phyloP scores from a whole-genome alignment of 2,888 invertebrate species.

The Ametastegia equiseti region DNA sequence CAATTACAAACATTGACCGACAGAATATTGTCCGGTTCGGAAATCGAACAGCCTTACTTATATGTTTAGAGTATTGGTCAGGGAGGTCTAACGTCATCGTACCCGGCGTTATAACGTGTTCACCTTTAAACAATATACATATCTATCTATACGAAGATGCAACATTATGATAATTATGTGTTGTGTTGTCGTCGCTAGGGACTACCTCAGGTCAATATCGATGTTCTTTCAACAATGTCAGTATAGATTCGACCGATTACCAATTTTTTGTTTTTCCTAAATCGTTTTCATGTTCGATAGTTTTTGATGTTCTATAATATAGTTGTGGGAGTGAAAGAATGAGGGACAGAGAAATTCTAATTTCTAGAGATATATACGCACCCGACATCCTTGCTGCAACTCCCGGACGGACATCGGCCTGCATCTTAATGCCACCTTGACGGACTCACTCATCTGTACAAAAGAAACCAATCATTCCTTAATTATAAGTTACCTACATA shows the following conservation, averaged over 20 bases:
- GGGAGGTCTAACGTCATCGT: neutral
- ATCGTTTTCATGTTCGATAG: neutral
- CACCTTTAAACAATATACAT: neutral
- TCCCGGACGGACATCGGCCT: slow-evolving; percentile 91
- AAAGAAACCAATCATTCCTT: slow-evolving; percentile 33
- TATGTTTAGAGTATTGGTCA: neutral
- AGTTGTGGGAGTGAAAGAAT: no score
- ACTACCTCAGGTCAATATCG: slow-evolving; percentile 45
- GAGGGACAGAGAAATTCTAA: neutral
- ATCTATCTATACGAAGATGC: slow-evolving; percentile 13
- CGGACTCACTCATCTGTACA: slow-evolving; percentile 79
- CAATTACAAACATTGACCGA: slow-evolving; percentile 43
- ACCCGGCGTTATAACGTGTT: neutral
- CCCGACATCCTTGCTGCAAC: slow-evolving; percentile 71
- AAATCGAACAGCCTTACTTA: neutral
- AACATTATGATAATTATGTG: slow-evolving; percentile 45
- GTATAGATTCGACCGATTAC: neutral
- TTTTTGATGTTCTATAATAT: neutral
- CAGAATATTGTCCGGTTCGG: slow-evolving; percentile 11
- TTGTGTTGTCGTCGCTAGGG: slow-evolving; percentile 44
- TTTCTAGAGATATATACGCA: slow-evolving; percentile 55
- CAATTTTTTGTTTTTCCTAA: neutral
- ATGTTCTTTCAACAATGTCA: slow-evolving; percentile 25
- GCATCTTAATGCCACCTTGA: slow-evolving; percentile 91
- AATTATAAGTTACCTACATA: slow-evolving; percentile 31